These are phyloP conservation scores for Papilio dardanus DNA, from an alignment of 1,140 invertebrate species.

Conservation along the genomic window DNA sequence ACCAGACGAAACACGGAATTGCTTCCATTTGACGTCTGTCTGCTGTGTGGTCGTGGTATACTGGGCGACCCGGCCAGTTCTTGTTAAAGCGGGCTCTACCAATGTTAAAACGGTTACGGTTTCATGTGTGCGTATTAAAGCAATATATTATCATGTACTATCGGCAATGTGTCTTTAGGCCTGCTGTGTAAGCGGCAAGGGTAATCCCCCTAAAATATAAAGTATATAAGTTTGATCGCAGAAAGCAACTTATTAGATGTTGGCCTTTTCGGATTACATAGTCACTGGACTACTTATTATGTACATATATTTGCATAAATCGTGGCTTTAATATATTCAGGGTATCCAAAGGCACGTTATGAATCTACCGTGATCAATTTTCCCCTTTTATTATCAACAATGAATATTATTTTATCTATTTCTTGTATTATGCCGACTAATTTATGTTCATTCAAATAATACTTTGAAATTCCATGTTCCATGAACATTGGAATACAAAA, in stretches of 20 bases:
- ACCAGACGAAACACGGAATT: no score
- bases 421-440: not conserved
- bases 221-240: slow-evolving; percentile 25
- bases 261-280: slow-evolving; percentile 21
- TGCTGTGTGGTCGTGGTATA: no score
- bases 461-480: not conserved
- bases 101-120: no score
- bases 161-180: not conserved
- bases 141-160: not conserved
- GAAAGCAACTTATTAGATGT: not conserved
- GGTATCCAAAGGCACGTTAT: slow-evolving; percentile 5
- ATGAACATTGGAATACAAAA: no score
- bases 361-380: slow-evolving; percentile 7
- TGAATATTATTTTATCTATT: not conserved
- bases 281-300: slow-evolving; percentile 24
- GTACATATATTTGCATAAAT: slow-evolving; percentile 36
- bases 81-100: no score
- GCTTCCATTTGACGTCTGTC: no score
- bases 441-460: not conserved
- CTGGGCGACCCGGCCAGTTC: no score
- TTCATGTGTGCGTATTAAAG: no score
- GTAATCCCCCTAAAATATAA: not conserved
- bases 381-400: slow-evolving; percentile 21
- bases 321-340: slow-evolving; percentile 11
- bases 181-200: not conserved